Evolutionary conservation across 2,888 invertebrate species (phyloP), one percentile per base, ranked within the genome.

Genomic region (Margaritifera margaritifera): DNA sequence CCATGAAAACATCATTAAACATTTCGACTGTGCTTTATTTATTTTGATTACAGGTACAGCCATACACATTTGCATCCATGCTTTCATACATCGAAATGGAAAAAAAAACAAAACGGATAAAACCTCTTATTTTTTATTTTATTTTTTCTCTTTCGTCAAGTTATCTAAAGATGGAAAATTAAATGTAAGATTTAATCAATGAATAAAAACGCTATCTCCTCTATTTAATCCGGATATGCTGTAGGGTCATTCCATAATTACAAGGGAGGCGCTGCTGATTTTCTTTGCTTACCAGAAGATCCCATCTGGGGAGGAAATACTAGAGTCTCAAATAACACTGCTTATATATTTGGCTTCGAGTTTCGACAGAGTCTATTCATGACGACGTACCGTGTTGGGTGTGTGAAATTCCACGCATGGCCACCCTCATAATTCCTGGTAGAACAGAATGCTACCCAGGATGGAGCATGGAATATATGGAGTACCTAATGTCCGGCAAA

Each of bases 381-480:
- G 59, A 64, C 24, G 68, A 68, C 20, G 68, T 22, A 4, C 68
- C 68, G 1, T 68, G 68, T 53, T 60, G 64, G 6, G 60, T 68
- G 3, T 68, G 64, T 22, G 31, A n/a, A 25, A 27, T 62, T 15
- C 62, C 25, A 8, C 27, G 68, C 6, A 51, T 62, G 5, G 20
- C 50, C 25, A 55, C 25, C 8, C 19, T 62, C 19, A 68, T 68
- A 62, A 62, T 68, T 22, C 68, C 68, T 11, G 56, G 57, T 3
- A 27, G 63, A 15, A 22, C 42, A 3, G 55, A 68, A 6, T 64
- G 68, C 22, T 68, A 62, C 50, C 52, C 62, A 8, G 68, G 68
- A n/a, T 68, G 68, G 68, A 63, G 58, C 5, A 57, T 57, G 25
- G 68, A 68, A 27, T 62, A 68, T 57, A 68, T n/a, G 3, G 68